phyloP scores from a whole-genome alignment of 1,140 invertebrate species.

The Ceratitis capitata region DNA sequence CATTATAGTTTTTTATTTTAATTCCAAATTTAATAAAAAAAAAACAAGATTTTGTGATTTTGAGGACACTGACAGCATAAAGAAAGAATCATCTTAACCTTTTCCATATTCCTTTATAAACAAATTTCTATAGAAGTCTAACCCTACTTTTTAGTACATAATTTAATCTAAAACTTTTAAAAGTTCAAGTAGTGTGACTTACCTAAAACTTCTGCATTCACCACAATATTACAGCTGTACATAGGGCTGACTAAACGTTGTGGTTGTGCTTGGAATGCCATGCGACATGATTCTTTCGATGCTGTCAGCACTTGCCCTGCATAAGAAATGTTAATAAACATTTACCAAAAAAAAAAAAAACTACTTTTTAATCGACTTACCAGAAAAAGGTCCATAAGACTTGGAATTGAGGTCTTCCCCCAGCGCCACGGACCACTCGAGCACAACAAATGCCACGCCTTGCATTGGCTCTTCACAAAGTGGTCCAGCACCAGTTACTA shows the following conservation, averaged over 20 bases:
- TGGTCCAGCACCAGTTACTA: slow-evolving; percentile 88
- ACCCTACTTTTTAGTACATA: no score
- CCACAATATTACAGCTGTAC: slow-evolving; percentile 94
- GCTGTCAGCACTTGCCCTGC: slow-evolving; percentile 91
- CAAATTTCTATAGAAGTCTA: neutral
- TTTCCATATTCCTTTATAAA: neutral
- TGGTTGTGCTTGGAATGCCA: slow-evolving; percentile 88
- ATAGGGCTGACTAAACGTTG: slow-evolving; percentile 95
- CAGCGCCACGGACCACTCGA: slow-evolving; percentile 78
- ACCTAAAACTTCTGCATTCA: slow-evolving; percentile 93
- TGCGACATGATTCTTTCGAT: slow-evolving; percentile 88
- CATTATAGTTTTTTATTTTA: no score
- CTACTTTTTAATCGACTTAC: slow-evolving; percentile 55
- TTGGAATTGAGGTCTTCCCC: slow-evolving; percentile 65
- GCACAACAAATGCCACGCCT: slow-evolving; percentile 90
- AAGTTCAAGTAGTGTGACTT: slow-evolving; percentile 66
- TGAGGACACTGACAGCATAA: no score
- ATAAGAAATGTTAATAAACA: slow-evolving; percentile 31
- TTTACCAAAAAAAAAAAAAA: neutral
- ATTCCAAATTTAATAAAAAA: no score
- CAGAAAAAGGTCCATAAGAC: slow-evolving; percentile 70
- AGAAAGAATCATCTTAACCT: neutral
- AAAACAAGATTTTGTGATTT: no score
- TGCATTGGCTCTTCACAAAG: slow-evolving; percentile 96
- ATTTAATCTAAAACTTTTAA: neutral